These are phyloP conservation scores for Notoglanidium macrostoma DNA, from an alignment of 2,797 vertebrate species.

Conservation along the genomic window DNA sequence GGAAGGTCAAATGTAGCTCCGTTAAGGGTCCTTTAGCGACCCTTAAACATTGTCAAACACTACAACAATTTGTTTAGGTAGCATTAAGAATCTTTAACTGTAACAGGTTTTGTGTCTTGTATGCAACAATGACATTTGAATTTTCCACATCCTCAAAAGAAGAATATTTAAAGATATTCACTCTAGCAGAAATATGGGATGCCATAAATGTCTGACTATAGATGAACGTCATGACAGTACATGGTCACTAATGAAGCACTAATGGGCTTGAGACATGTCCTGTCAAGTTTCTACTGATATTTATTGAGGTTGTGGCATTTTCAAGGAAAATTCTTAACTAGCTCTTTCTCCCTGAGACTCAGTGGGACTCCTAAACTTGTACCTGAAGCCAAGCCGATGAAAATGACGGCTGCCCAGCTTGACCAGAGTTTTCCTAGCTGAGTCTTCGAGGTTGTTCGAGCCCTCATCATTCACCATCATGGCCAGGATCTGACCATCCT, in stretches of 20 bases:
- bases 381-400: slow-evolving; percentile 90
- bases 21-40: not conserved
- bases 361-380: slow-evolving; percentile 20
- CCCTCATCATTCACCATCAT: slow-evolving; percentile 94
- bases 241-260: not conserved
- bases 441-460: slow-evolving; percentile 90
- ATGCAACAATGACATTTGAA: not conserved
- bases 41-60: not conserved
- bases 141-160: not conserved
- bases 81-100: not conserved
- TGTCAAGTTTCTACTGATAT: not conserved
- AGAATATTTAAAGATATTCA: not conserved
- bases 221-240: not conserved
- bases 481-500: slow-evolving; percentile 80
- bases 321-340: not conserved
- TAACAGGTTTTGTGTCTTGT: not conserved
- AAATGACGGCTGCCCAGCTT: slow-evolving; percentile 89
- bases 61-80: not conserved
- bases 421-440: slow-evolving; percentile 83
- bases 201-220: not conserved
- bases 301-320: not conserved
- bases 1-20: not conserved
- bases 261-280: not conserved
- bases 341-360: not conserved
- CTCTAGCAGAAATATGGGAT: not conserved